Evolutionary conservation across 2,113 vertebrate species (phyloP).

Genomic region (Protobothrops mucrosquamatus): DNA sequence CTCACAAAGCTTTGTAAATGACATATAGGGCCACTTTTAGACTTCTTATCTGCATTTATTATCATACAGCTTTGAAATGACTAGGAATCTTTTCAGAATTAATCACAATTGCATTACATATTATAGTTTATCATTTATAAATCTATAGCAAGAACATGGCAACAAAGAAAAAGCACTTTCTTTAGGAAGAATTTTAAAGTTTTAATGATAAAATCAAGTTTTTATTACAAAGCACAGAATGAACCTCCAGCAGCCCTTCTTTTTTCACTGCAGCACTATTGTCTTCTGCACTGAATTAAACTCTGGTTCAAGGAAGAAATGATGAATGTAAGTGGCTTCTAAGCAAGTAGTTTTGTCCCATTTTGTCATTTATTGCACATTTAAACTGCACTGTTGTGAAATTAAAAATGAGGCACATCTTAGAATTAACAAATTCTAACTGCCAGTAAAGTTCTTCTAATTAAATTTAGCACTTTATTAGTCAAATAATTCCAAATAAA

Average conservation of each 20-base stretch:
- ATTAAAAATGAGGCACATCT: not conserved
- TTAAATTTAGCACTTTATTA: not conserved
- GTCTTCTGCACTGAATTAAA: not conserved
- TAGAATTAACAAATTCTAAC: not conserved
- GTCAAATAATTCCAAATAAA: not conserved
- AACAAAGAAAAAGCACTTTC: not conserved
- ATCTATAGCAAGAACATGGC: not conserved
- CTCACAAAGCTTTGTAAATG: conserved; percentile 1
- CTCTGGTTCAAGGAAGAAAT: not conserved
- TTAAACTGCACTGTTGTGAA: not conserved
- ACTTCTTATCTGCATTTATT: not conserved
- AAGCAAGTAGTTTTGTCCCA: not conserved
- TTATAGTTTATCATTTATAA: not conserved
- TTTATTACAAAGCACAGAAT: not conserved
- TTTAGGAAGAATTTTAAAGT: not conserved
- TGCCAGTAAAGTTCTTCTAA: not conserved
- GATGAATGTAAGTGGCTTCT: not conserved
- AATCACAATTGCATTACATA: not conserved
- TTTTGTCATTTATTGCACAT: not conserved
- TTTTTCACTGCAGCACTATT: not conserved
- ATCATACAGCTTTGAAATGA: not conserved
- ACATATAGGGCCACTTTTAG: not conserved
- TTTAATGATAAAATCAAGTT: not conserved
- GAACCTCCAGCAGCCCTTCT: not conserved
- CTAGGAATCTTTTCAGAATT: conserved; percentile 13